Percentiles rank a stretch among this genome's conserved stretches.
Evolutionary conservation across 92 coral and sea anemone genomes (phyloP).

Genomic region (Diadumene lineata): DNA sequence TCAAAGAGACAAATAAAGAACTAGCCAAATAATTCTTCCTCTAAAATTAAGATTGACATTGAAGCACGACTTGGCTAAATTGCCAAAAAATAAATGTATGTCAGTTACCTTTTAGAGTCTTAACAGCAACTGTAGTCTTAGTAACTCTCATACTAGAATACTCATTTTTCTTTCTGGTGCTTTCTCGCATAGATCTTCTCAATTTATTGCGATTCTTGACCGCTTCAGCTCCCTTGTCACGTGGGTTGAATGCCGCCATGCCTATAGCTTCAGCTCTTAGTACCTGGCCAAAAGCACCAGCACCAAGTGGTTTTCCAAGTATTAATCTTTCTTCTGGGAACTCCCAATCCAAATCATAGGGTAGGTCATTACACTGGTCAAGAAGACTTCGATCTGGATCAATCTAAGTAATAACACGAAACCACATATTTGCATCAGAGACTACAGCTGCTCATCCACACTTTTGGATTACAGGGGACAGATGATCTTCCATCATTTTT

Average conservation of each 20-base stretch:
- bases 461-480: too few species aligned
- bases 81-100: too few species aligned
- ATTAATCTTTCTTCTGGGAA: conserved; percentile 88
- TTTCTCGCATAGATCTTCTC: conserved; percentile 31
- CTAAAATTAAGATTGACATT: too few species aligned
- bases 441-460: too few species aligned
- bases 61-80: not conserved
- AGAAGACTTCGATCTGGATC: conserved; percentile 91
- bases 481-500: not conserved
- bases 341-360: conserved; percentile 98
- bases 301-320: conserved; percentile 81
- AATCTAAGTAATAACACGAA: conserved; percentile 43
- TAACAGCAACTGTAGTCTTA: conserved; percentile 36
- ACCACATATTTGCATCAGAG: not conserved
- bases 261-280: conserved; percentile 92
- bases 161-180: conserved; percentile 15
- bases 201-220: conserved; percentile 19
- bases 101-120: conserved; percentile 6
- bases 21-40: not conserved
- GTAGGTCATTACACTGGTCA: conserved; percentile 88
- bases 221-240: conserved; percentile 34
- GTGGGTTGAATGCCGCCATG: conserved; percentile 67
- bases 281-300: conserved; percentile 99
- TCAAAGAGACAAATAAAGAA: not conserved
- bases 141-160: conserved; percentile 18